Evolutionary conservation across 2,888 invertebrate species (phyloP), one percentile per base, ranked within the genome.

Genomic region (Merodon equestris): DNA sequence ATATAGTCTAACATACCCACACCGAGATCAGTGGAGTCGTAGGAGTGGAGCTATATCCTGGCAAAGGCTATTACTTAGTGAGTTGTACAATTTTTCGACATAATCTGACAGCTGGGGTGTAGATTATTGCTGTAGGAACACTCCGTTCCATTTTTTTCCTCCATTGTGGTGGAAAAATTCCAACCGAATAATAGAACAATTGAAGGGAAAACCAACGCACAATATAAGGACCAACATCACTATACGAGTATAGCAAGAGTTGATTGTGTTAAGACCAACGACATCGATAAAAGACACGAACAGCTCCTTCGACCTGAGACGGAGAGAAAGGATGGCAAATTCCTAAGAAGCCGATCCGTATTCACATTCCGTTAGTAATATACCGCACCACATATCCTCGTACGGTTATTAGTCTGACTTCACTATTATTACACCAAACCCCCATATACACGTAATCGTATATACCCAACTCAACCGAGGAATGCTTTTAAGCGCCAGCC

Each of bases 391-490:
- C 27, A 7, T 27, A 27, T 27, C 27, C 48, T 51, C 54, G 53
- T 27, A 73, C 53, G 73, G 77, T 73, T 77, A 77, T 77, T 74
- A 79, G 79, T 74, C 68, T 79, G 74, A 74, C 74, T 79, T 64
- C 68, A 70, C 45, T 57, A 61, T 76, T 77, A 73, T 73, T 68
- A 48, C 58, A 34, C 58, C 54, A 56, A 4, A 27, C 27, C 56
- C 40, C 40, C 40, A 70, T 56, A 50, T 12, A 44, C 3, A 38
- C 17, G 47, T 9, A 10, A 10, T 17, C 34, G 18, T 38, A 38
- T 42, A 18, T 48, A 48, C 48, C n/a, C n/a, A 48, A 61, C 53
- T 64, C 53, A 56, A 79, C 70, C 54, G 27, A 70, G 51, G 70
- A 79, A 79, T 79, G 79, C 79, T 79, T 79, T 79, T 68, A 79